Evolutionary conservation across 2,797 vertebrate species (phyloP).

Genomic region (Psittacula derbiana): DNA sequence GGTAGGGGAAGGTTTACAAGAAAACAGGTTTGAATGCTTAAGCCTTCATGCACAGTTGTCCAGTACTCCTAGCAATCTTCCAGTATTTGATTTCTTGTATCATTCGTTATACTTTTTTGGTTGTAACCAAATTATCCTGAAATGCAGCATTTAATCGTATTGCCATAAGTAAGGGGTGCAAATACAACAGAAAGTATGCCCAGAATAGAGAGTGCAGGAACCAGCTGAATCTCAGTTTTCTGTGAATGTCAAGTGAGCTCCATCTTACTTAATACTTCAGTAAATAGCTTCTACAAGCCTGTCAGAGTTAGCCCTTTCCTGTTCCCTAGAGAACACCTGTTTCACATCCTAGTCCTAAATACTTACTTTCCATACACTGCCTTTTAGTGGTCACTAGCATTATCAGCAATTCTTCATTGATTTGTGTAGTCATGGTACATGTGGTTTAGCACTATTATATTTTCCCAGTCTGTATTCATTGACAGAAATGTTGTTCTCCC

Average conservation of each 20-base stretch:
- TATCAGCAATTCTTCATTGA: neutral
- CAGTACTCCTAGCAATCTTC: neutral
- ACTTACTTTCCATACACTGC: neutral
- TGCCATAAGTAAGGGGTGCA: neutral
- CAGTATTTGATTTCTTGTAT: neutral
- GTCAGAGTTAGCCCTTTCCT: neutral
- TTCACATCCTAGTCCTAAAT: neutral
- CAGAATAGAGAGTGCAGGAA: neutral
- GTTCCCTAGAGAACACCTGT: neutral
- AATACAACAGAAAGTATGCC: neutral
- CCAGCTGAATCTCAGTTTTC: neutral
- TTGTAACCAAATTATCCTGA: neutral
- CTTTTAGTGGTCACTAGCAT: neutral
- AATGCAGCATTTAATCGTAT: neutral
- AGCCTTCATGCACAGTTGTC: rapidly evolving
- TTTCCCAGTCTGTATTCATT: neutral
- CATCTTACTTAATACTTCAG: neutral
- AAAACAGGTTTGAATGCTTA: neutral
- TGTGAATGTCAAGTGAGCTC: neutral
- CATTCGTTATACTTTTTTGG: neutral
- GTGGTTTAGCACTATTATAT: neutral
- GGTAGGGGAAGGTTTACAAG: neutral
- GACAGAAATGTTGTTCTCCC: neutral
- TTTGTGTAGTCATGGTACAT: neutral
- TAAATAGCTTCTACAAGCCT: neutral